Evolutionary conservation across 2,797 vertebrate genomes (phyloP).

Genomic region (Gymnothorax reevesii): DNA sequence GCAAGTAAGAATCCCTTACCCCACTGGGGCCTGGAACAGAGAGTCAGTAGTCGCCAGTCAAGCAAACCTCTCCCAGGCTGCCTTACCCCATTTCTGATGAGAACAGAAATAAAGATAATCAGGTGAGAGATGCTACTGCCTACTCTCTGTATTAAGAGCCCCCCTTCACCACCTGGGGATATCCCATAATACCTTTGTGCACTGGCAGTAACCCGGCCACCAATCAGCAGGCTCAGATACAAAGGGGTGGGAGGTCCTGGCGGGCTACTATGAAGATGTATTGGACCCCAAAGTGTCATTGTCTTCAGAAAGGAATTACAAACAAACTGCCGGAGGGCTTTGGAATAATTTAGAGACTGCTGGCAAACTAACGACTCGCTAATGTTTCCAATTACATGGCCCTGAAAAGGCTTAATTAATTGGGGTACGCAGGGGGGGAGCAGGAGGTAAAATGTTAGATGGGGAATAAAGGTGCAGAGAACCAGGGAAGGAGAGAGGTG

Average conservation of each 20-base stretch:
- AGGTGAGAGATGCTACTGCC: neutral
- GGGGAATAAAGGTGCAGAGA: neutral
- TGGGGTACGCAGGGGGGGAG: slow-evolving; percentile 82
- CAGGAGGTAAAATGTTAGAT: slow-evolving; percentile 33
- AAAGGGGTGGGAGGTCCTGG: slow-evolving; percentile 78
- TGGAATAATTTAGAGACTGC: slow-evolving; percentile 97
- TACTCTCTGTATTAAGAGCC: neutral
- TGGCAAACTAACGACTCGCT: slow-evolving; percentile 99
- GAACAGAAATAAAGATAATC: neutral
- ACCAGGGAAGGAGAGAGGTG: slow-evolving; percentile 64
- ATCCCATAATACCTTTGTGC: slow-evolving; percentile 51
- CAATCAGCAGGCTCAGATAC: slow-evolving; percentile 57
- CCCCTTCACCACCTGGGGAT: neutral
- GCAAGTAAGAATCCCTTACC: no score
- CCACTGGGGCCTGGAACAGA: no score
- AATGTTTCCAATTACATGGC: slow-evolving; percentile 99
- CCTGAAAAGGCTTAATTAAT: slow-evolving; percentile 99
- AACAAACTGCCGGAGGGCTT: slow-evolving; percentile 97
- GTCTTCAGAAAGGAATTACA: slow-evolving; percentile 96
- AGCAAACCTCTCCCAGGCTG: no score
- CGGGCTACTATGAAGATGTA: slow-evolving; percentile 85
- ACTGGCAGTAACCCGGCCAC: slow-evolving; percentile 45
- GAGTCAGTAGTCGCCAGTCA: no score
- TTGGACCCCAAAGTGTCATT: slow-evolving; percentile 91
- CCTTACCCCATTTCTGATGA: neutral